Evolutionary conservation across 2,113 vertebrate genomes (phyloP).

Genomic region (Mastomys coucha): DNA sequence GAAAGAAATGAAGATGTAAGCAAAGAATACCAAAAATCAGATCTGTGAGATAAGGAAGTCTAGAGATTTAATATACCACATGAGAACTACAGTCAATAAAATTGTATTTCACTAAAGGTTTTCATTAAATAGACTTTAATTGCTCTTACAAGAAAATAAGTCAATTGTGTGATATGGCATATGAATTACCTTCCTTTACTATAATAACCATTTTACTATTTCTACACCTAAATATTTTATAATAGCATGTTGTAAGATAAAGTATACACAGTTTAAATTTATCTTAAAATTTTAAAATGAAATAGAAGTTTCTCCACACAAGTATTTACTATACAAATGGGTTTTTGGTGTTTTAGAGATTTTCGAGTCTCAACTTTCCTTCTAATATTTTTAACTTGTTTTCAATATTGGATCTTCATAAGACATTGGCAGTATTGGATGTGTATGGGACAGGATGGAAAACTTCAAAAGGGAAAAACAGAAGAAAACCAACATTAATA

Average conservation of each 20-base stretch:
- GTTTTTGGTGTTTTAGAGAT: background rate
- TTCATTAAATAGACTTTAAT: background rate
- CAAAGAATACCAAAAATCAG: background rate
- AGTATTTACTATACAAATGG: background rate
- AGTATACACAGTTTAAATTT: background rate
- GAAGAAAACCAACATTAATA: background rate
- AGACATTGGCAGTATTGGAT: background rate
- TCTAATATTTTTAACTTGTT: constrained; percentile 7
- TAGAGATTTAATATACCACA: background rate
- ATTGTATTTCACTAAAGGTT: background rate
- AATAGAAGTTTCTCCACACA: background rate
- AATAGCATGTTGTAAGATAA: background rate
- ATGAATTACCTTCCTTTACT: background rate
- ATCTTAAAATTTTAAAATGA: background rate
- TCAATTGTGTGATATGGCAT: background rate
- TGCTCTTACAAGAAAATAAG: background rate
- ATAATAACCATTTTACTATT: background rate
- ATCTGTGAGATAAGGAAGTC: background rate
- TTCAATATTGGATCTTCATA: background rate
- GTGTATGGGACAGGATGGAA: background rate
- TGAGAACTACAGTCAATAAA: background rate
- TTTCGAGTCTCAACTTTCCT: background rate
- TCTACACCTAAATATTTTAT: background rate
- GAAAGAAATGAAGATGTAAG: background rate
- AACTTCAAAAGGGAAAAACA: background rate